These are phyloP conservation scores for Acropora tenuis DNA, from an alignment of 64 coral and sea anemone species.

Conservation along the genomic window DNA sequence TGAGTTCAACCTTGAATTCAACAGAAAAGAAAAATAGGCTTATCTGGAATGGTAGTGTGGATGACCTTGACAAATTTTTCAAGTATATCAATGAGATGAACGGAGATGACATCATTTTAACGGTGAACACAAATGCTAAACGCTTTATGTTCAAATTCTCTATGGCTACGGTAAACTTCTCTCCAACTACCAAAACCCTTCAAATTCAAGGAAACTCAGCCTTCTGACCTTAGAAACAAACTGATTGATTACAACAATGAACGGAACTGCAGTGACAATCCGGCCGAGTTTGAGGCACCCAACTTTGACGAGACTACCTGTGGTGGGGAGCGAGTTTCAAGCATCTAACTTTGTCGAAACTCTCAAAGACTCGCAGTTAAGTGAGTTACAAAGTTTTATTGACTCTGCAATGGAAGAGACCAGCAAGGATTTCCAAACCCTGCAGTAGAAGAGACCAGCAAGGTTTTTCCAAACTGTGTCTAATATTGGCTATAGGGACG, in stretches of 20 bases:
- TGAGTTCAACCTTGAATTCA: not conserved
- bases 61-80: constrained; percentile 25
- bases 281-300: not conserved
- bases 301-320: constrained; percentile 22
- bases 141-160: too few relatives aligned
- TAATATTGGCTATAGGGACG: not conserved
- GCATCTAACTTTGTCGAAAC: constrained; percentile 19
- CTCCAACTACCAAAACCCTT: constrained; percentile 4
- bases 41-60: constrained; percentile 26
- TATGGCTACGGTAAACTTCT: too few relatives aligned
- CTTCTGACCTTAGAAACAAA: constrained; percentile 8
- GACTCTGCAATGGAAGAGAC: constrained; percentile 39
- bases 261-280: not conserved
- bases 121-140: not conserved
- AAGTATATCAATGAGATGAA: constrained; percentile 31
- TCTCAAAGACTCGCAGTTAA: constrained; percentile 8
- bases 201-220: constrained; percentile 37
- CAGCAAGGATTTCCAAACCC: constrained; percentile 36
- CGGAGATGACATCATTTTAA: constrained; percentile 10
- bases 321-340: constrained; percentile 17
- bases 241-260: not conserved
- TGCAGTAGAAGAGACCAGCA: not conserved
- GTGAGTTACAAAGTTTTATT: constrained; percentile 30
- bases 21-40: not conserved
- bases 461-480: not conserved